Base-by-base conservation (phyloP, 2,113 vertebrate species). In the Odobenus rosmarus region DNA sequence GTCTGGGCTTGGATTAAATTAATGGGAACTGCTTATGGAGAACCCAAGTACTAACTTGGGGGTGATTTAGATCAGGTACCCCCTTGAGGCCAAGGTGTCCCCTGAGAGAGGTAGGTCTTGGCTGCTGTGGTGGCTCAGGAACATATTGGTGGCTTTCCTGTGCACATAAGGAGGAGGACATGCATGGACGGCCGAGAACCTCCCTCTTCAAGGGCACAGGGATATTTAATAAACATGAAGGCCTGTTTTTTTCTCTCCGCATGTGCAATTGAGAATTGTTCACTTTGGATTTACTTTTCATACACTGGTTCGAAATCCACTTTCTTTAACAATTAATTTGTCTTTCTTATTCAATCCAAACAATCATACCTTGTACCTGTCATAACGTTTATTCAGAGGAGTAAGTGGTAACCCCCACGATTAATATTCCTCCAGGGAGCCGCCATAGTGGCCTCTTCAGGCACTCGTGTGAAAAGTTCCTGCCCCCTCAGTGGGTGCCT, bases 361-460 rank as follows among this genome's bases (percentile, higher is more conserved):
- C 7, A 83, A 42, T 69, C 46, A 91, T 93, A 97, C 49, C 13
- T 26, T 36, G 53, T 88, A 85, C 80, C 67, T 88, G 62, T 98
- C 81, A 89, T 96, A 97, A 98, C 91, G 84, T 98, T 98, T 98
- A 83, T 86, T 98, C 96, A 97, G 96, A 97, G 95, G 93, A 51
- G 19, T 76, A 83, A 93, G 59, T 85, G 93, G 69, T 42, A 97
- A 79, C 16, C 67, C 77, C 74, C 91, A 88, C 49, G 93, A 97
- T 97, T 81, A 96, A 76, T 97, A 71, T 92, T 95, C 96, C 93
- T 93, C 80, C 95, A 96, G 96, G 67, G 79, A 98, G 86, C 92
- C 85, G 96, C 85, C 93, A 69, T 87, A 83, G n/a, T 51, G 71
- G 79, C 77, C 97, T 97, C 96, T 92, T 53, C 24, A 88, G 97